Base-by-base conservation (phyloP, 1,140 invertebrate genomes). In the Lordiphosa clarofinis region DNA sequence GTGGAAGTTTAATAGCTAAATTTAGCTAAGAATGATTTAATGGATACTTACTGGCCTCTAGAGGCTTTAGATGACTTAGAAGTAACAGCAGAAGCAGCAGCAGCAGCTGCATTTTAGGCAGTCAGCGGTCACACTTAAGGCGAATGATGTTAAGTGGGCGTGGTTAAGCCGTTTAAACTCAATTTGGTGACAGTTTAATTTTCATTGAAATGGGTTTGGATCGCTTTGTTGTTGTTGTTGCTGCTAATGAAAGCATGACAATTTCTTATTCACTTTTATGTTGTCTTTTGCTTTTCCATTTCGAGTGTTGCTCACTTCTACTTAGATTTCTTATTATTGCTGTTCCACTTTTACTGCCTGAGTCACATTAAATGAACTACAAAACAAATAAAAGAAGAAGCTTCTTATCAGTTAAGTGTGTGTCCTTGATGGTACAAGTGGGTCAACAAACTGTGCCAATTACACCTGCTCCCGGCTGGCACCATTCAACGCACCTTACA, bases 231-330 rank as follows among this genome's bases (percentile, higher is more conserved):
- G 24, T 28, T 31, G 36, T 52, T 69, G 57, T 61, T 54, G 74
- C 40, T 79, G 76, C 52, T 54, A 84, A 78, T 78, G 78, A 73
- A 84, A 84, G 78, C 78, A 81, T 81, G 76, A 82, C 76, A 81
- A 55, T 81, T 71, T 73, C 46, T 73, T 78, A 75, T 76, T 84
- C 73, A 75, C 69, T 78, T 76, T 78, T 73, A 65, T 79, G 57
- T 58, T 56, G 56, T 57, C 66, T 63, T 57, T 46, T 60, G 47
- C 52, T 70, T 65, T 69, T 65, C 52, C 56, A 69, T 64, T 60
- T 65, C 46, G 43, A 59, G 56, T 50, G 13, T 37, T 50, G 53
- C 42, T 58, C 56, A 43, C 31, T 79, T 86, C 78, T 73, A 68
- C 73, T 78, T 73, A 73, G 55, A 66, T 56, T 73, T 79, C 59